phyloP scores from a whole-genome alignment of 2,113 vertebrate genomes.

The Phrynosoma blainvillii region DNA sequence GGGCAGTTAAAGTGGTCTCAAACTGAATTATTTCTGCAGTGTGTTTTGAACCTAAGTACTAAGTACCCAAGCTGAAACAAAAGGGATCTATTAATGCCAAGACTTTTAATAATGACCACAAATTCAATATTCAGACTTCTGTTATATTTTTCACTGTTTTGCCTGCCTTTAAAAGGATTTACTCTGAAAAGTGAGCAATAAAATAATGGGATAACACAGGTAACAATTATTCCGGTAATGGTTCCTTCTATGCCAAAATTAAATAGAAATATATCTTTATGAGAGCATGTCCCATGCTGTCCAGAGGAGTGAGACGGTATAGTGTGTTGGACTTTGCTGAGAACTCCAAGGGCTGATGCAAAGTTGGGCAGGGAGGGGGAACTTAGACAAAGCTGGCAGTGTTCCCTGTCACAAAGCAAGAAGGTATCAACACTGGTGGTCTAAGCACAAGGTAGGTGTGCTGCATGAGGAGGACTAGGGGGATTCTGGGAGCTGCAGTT shows the following conservation, averaged over 20 bases:
- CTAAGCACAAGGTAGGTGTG: neutral
- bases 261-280: slow-evolving; percentile 17
- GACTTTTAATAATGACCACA: slow-evolving; percentile 12
- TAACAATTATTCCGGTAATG: slow-evolving; percentile 53
- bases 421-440: neutral
- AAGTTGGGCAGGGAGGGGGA: neutral
- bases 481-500: neutral
- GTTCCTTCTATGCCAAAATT: slow-evolving; percentile 65
- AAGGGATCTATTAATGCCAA: too few relatives aligned
- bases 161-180: slow-evolving; percentile 45
- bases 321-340: too few relatives aligned
- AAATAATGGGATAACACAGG: slow-evolving; percentile 70
- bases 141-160: slow-evolving; percentile 55
- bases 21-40: too few relatives aligned
- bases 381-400: neutral
- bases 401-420: neutral
- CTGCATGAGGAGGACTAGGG: neutral
- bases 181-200: slow-evolving; percentile 57
- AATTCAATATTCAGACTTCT: slow-evolving; percentile 16
- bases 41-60: neutral
- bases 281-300: neutral
- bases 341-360: neutral
- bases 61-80: slow-evolving; percentile 36
- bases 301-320: neutral
- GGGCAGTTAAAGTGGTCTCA: too few relatives aligned